phyloP scores from a whole-genome alignment of 2,113 vertebrate genomes.

The Hemibagrus wyckioides region DNA sequence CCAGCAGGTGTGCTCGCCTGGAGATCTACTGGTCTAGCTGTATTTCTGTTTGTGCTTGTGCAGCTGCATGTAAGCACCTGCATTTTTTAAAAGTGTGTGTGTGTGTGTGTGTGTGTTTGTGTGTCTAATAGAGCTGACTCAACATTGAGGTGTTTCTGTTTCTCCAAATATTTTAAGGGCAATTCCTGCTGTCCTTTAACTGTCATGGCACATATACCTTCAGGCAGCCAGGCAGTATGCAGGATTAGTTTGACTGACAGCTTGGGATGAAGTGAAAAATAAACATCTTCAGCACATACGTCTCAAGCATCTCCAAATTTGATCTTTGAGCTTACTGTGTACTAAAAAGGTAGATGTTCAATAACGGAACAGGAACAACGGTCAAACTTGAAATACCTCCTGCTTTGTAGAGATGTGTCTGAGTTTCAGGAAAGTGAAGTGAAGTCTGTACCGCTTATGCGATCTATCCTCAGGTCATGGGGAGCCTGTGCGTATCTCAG shows the following conservation, averaged over 20 bases:
- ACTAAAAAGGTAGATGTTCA: not conserved
- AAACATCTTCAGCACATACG: not conserved
- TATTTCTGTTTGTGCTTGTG: constrained; percentile 23
- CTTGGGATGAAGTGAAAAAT: constrained; percentile 21
- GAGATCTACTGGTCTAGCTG: constrained; percentile 6
- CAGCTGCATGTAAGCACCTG: constrained; percentile 9
- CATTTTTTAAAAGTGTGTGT: constrained; percentile 32
- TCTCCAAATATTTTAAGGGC: not conserved
- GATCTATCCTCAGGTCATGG: too few species aligned
- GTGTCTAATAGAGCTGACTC: constrained; percentile 7
- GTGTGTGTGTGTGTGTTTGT: constrained; percentile 13
- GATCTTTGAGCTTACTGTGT: not conserved
- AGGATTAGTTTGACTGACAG: constrained; percentile 30
- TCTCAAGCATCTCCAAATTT: not conserved
- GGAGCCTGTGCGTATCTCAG: too few species aligned
- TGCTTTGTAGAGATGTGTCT: not conserved
- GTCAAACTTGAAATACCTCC: not conserved
- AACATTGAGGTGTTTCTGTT: constrained; percentile 26
- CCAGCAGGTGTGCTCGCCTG: constrained; percentile 26
- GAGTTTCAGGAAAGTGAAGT: not conserved
- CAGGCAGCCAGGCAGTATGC: constrained; percentile 32
- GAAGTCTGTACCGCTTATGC: too few species aligned
- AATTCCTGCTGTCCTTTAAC: not conserved
- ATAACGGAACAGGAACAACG: not conserved
- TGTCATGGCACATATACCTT: constrained; percentile 9